Evolutionary conservation across 2,797 vertebrate species (phyloP).

Genomic region (Acrossocheilus wenchowensis): DNA sequence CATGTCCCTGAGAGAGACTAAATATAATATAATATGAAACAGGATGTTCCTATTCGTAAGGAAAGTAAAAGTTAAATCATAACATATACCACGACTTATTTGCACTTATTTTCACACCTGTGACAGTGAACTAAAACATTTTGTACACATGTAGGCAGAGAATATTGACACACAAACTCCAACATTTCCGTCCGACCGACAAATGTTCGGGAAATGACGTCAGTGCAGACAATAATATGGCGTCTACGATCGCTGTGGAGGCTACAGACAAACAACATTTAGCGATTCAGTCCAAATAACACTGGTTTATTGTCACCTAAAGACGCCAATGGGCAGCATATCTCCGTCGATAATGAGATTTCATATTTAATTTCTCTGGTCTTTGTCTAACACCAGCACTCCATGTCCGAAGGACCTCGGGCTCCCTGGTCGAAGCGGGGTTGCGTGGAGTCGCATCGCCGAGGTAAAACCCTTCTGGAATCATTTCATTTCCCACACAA

Average conservation of each 20-base stretch:
- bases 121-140: background rate
- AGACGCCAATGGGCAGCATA: conserved; percentile 57
- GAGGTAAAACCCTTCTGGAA: conserved; percentile 74
- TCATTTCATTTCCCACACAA: conserved; percentile 4
- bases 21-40: background rate
- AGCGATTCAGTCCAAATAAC: conserved; percentile 48
- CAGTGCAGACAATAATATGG: conserved; percentile 79
- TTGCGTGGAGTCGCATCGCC: conserved; percentile 80
- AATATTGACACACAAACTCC: conserved; percentile 55
- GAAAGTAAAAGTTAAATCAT: background rate
- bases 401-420: conserved; percentile 80
- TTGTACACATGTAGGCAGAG: background rate
- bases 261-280: conserved; percentile 66
- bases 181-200: conserved; percentile 72
- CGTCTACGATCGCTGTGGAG: conserved; percentile 70
- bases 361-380: conserved; percentile 67
- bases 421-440: conserved; percentile 81
- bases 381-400: conserved; percentile 68
- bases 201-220: conserved; percentile 76
- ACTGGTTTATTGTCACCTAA: conserved; percentile 56
- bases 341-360: conserved; percentile 57
- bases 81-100: background rate
- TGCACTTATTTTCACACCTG: background rate
- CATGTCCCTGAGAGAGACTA: background rate
- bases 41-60: background rate